Percentiles rank a stretch among this genome's conserved stretches.
Evolutionary conservation across 2,113 vertebrate species (phyloP).

Genomic region (Macrotus californicus): DNA sequence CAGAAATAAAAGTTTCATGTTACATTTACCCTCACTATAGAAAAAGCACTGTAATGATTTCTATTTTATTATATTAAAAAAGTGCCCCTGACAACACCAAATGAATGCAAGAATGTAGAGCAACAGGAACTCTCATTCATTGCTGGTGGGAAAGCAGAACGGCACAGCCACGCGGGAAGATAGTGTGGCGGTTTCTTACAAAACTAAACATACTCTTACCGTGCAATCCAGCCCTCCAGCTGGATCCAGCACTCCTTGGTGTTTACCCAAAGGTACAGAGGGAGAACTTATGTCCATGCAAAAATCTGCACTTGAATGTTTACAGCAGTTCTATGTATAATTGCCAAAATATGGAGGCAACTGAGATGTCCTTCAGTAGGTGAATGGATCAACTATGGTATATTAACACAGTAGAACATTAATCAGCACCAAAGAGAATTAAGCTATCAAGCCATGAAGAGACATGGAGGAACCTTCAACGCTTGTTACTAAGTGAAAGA

Average conservation of each 20-base stretch:
- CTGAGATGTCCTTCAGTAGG: background rate
- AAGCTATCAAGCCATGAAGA: background rate
- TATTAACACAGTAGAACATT: background rate
- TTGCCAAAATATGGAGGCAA: background rate
- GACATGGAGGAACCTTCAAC: background rate
- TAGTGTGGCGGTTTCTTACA: background rate
- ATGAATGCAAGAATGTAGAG: background rate
- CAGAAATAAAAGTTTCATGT: background rate
- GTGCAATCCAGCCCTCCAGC: background rate
- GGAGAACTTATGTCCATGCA: background rate
- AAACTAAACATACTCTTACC: background rate
- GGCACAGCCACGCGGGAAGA: background rate
- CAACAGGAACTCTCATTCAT: background rate
- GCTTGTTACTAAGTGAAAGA: background rate
- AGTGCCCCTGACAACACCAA: background rate
- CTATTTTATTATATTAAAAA: background rate
- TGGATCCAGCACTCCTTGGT: background rate
- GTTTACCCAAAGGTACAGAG: background rate
- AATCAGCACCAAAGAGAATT: background rate
- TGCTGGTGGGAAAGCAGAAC: background rate
- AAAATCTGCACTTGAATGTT: background rate
- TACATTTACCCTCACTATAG: background rate
- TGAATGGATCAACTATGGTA: background rate
- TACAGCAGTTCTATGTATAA: background rate
- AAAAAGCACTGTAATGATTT: background rate